phyloP scores from a whole-genome alignment of 1,140 invertebrate genomes.

The Drosophila azteca region DNA sequence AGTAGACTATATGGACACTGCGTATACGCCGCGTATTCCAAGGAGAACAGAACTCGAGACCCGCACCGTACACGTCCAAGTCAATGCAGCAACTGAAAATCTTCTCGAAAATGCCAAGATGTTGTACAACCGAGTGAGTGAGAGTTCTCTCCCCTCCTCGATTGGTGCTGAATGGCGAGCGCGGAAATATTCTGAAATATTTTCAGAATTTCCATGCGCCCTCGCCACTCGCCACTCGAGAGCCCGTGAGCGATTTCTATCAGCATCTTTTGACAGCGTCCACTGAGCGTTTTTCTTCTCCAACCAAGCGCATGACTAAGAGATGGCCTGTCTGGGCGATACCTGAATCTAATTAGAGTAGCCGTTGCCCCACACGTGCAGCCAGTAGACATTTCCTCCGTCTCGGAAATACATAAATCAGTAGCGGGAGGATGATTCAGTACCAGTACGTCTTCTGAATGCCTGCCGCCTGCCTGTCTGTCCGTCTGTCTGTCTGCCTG shows the following conservation, averaged over 20 bases:
- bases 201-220: slow-evolving; percentile 71
- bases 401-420: slow-evolving; percentile 47
- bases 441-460: slow-evolving; percentile 1
- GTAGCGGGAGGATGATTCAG: slow-evolving; percentile 29
- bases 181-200: slow-evolving; percentile 31
- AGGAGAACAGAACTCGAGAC: slow-evolving; percentile 19
- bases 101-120: slow-evolving; percentile 67
- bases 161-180: slow-evolving; percentile 56
- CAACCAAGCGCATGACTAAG: slow-evolving; percentile 52
- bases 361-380: slow-evolving; percentile 58
- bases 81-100: slow-evolving; percentile 77
- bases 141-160: slow-evolving; percentile 6
- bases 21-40: slow-evolving; percentile 74
- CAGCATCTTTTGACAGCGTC: slow-evolving; percentile 31
- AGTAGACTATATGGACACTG: slow-evolving; percentile 32
- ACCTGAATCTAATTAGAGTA: slow-evolving; percentile 62
- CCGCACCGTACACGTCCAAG: slow-evolving; percentile 72
- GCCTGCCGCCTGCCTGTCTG: neutral
- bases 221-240: no score
- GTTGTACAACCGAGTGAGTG: slow-evolving; percentile 29
- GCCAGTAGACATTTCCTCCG: slow-evolving; percentile 18
- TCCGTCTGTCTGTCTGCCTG: slow-evolving; percentile 1
- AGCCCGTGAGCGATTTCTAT: slow-evolving; percentile 55
- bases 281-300: slow-evolving; percentile 15
- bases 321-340: slow-evolving; percentile 35